These are phyloP conservation scores for Ametastegia equiseti DNA, from an alignment of 2,888 invertebrate species.

Conservation along the genomic window DNA sequence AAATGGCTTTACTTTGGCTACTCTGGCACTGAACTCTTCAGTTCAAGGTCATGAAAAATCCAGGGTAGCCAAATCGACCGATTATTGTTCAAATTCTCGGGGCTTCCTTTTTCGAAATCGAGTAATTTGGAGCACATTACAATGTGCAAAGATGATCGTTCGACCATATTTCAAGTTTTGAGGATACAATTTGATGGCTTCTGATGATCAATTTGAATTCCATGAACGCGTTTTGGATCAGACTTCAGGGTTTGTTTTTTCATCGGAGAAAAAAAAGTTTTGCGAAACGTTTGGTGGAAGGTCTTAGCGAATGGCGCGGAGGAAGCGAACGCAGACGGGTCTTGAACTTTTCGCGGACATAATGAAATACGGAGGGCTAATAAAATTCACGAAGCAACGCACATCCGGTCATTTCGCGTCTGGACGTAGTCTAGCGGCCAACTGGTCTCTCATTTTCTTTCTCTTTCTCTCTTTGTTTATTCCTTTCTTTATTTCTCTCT, in stretches of 20 bases:
- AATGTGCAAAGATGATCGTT: too few relatives aligned
- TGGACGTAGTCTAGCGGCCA: constrained; percentile 57
- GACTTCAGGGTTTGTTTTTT: background rate
- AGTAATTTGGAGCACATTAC: too few relatives aligned
- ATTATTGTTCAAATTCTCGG: too few relatives aligned
- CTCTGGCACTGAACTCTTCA: too few relatives aligned
- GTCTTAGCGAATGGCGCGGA: too few relatives aligned
- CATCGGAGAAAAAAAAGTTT: background rate
- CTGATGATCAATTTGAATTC: too few relatives aligned
- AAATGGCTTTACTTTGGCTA: too few relatives aligned
- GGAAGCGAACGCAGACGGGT: background rate
- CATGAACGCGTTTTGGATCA: too few relatives aligned
- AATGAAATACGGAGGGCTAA: constrained; percentile 25
- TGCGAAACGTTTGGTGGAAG: background rate
- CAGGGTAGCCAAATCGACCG: too few relatives aligned
- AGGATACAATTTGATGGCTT: background rate
- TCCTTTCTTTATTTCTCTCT: constrained; percentile 20
- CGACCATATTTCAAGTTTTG: too few relatives aligned
- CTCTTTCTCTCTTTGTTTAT: constrained; percentile 47
- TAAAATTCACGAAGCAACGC: constrained; percentile 13
- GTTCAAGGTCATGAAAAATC: too few relatives aligned
- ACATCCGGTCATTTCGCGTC: constrained; percentile 52
- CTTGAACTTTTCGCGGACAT: background rate
- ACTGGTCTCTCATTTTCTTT: constrained; percentile 56
- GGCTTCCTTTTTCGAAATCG: too few relatives aligned